Evolutionary conservation across 1,140 invertebrate species (phyloP), one percentile per base, ranked within the genome.

Genomic region (Telenomus remus): DNA sequence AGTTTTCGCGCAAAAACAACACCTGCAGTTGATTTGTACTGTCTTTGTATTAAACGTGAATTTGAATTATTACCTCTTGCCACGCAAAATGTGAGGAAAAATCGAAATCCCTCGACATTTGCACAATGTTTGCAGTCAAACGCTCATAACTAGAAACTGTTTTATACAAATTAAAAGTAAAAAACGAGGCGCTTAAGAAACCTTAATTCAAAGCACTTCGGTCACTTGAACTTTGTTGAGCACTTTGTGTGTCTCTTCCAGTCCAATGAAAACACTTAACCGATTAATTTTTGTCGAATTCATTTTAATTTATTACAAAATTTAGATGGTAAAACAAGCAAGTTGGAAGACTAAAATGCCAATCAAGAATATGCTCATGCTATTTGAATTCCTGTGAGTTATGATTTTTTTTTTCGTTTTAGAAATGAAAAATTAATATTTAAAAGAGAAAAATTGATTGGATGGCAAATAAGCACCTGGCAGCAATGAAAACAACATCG

Each of bases 151-250:
- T 13, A 13, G 34, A 6, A n/a, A 9, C 10, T 6, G 27, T 50
- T 33, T 34, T 35, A 6, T 27, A 27, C 19, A 27, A 27, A n/a
- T 10, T 44, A 34, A 61, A 51, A 35, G 1, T 13, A 2, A 55
- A 65, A 65, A 55, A 14, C 11, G 42, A 47, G 15, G 12, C 19
- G 11, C 42, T 43, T 46, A 54, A 65, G 51, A 48, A 55, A 55
- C 44, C 51, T 56, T 64, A 64, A 64, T 51, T 65, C 55, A 49
- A 65, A 55, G 27, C 46, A 14, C 34, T 12, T 13, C 51, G 16
- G 27, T 10, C 51, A 55, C 61, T 65, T 27, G 19, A 27, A 64
- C 60, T 64, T 64, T 19, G 49, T 54, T 47, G 47, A 64, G 60
- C 33, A 64, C 60, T 54, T 51, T 33, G 50, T 42, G 16, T 54